These are phyloP conservation scores for Aplysia californica DNA, from an alignment of 1,140 invertebrate species.

Conservation along the genomic window DNA sequence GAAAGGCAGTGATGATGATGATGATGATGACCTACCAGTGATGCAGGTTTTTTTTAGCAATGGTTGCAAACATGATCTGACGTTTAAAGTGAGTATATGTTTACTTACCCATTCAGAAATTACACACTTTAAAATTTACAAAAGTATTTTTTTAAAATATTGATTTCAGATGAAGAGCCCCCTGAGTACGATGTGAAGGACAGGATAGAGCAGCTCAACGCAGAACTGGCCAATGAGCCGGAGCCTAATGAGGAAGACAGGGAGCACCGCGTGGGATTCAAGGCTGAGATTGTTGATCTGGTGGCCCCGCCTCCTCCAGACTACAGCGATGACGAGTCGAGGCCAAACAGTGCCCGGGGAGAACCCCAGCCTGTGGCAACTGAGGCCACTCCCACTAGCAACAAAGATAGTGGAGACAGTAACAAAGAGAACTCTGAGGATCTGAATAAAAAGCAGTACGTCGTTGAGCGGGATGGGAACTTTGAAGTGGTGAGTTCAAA, in stretches of 20 bases:
- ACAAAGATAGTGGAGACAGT: conserved; percentile 2
- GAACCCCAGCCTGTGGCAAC: neutral
- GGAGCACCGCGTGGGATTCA: conserved; percentile 55
- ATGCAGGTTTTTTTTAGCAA: neutral
- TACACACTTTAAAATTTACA: neutral
- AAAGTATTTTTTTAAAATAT: neutral
- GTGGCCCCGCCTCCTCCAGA: conserved; percentile 57
- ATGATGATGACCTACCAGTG: neutral
- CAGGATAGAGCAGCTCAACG: conserved; percentile 57
- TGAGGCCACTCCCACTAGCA: neutral
- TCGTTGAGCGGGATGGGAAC: conserved; percentile 62
- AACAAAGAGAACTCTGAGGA: conserved; percentile 26
- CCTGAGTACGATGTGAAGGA: conserved; percentile 63
- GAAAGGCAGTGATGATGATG: too few species aligned
- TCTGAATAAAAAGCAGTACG: conserved; percentile 30
- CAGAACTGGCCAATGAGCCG: conserved; percentile 60
- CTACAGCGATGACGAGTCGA: conserved; percentile 48
- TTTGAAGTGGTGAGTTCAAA: conserved; percentile 57
- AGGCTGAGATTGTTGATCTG: conserved; percentile 58
- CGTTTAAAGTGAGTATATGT: too few species aligned
- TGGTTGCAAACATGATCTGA: neutral
- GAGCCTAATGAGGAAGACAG: conserved; percentile 48
- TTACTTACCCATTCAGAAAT: neutral
- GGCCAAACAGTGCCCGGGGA: conserved; percentile 27
- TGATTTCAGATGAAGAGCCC: conserved; percentile 58